Evolutionary conservation across 1,140 invertebrate species (phyloP).

Genomic region (Calephelis virginiensis): DNA sequence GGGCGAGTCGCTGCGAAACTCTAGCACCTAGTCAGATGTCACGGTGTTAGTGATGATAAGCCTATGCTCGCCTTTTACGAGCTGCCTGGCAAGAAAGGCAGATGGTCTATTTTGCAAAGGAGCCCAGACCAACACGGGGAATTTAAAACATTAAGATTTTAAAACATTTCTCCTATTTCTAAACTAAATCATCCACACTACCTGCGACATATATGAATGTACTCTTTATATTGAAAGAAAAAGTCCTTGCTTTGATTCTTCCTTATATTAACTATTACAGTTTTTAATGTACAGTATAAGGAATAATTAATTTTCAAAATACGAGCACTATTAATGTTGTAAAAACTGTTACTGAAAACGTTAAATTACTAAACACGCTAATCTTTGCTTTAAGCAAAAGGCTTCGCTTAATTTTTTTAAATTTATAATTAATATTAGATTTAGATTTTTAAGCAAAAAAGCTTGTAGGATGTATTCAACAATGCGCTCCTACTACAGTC

Average conservation of each 20-base stretch:
- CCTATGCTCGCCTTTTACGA: too few species aligned
- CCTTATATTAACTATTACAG: not conserved
- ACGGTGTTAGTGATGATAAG: too few species aligned
- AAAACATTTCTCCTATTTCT: too few species aligned
- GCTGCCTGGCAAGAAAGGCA: too few species aligned
- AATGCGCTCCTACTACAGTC: not conserved
- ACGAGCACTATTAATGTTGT: not conserved
- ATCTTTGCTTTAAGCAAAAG: not conserved
- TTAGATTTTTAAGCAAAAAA: not conserved
- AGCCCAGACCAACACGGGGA: too few species aligned
- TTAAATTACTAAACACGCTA: conserved; percentile 2
- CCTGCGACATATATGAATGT: conserved; percentile 3
- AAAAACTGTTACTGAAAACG: not conserved
- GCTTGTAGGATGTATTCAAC: not conserved
- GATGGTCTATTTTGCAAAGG: too few species aligned
- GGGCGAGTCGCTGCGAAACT: too few species aligned
- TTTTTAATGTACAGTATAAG: not conserved
- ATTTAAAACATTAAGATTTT: too few species aligned
- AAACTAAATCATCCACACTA: not conserved
- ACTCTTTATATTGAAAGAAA: conserved; percentile 1
- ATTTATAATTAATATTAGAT: not conserved
- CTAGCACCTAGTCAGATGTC: too few species aligned
- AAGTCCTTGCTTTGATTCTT: not conserved
- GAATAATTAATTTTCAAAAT: not conserved
- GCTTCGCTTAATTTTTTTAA: not conserved